Evolutionary conservation across 2,888 invertebrate genomes (phyloP), one percentile per base, ranked within the genome.

Genomic region (Troides aeacus): DNA sequence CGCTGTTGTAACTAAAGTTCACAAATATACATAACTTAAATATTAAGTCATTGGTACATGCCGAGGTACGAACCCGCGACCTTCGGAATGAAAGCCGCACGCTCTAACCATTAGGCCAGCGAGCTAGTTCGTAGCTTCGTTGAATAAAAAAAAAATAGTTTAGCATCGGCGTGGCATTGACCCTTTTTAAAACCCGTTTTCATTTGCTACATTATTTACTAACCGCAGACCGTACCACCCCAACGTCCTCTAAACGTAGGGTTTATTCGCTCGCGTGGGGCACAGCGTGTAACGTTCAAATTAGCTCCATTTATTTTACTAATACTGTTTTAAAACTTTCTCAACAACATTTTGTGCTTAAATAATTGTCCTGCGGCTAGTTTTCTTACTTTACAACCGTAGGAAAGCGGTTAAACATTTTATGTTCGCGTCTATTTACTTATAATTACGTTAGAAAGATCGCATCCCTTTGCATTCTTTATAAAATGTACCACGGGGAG

Each of bases 301-400:
- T 23, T 69, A 57, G 46, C 39, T 65, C 17, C 57, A 65, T 69
- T 65, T 69, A 65, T 62, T 69, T 65, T 65, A 65, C 65, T 69
- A 69, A 69, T 69, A 65, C 61, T 64, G 61, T 69, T 62, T 65
- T 65, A 65, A 69, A 69, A 65, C 62, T 61, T 68, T 69, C 18
- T 3, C 15, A 46, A 39, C 17, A 30, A 46, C 56, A 24, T 64
- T 61, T 42, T 46, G 24, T 21, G 24, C 46, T 58, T 23, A 46
- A 68, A 61, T 62, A 36, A 65, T 46, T n/a, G 23, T 62, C 12
- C 21, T 57, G 23, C 30, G 62, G n/a, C 21, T 36, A 23, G 65
- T 69, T 59, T 46, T 59, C 58, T 50, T 56, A 10, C 56, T 46
- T 56, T 56, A 56, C 56, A 56, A 56, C 18, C 56, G 3, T n/a